A percentile compares a stretch with the other conserved stretches of the same genome.
phyloP scores from a whole-genome alignment of 2,888 invertebrate species.

The Bellardia bayeri region DNA sequence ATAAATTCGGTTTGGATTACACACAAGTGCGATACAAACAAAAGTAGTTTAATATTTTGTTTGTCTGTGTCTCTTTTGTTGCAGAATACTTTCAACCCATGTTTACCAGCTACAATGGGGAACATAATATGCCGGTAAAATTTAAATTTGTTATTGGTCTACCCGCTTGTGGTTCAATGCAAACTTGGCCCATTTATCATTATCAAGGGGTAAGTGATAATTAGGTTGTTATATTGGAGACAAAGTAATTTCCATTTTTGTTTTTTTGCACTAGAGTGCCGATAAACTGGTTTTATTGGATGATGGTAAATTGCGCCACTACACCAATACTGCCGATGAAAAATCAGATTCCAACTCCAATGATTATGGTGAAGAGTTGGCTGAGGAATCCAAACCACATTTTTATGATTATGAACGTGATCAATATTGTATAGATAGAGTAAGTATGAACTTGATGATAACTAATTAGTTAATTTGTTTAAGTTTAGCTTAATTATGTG shows the following conservation, averaged over 20 bases:
- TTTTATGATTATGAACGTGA: constrained; percentile 89
- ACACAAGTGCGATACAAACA: background rate
- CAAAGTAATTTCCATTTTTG: constrained; percentile 22
- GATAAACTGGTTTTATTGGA: constrained; percentile 87
- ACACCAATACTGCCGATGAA: constrained; percentile 86
- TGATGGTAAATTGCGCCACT: constrained; percentile 90
- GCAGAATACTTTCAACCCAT: constrained; percentile 85
- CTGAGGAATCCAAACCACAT: constrained; percentile 78
- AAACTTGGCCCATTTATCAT: constrained; percentile 89
- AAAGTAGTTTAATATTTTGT: background rate
- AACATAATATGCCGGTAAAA: constrained; percentile 85
- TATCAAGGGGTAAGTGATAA: constrained; percentile 81
- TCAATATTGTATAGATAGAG: constrained; percentile 93
- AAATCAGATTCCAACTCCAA: constrained; percentile 82
- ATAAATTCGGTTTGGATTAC: constrained; percentile 28
- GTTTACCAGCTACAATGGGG: constrained; percentile 88
- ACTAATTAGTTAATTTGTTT: background rate
- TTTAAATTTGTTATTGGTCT: constrained; percentile 87
- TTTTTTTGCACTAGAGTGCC: constrained; percentile 81
- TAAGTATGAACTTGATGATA: constrained; percentile 77
- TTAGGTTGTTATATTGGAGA: background rate
- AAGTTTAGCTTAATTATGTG: background rate
- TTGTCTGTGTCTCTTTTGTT: constrained; percentile 58
- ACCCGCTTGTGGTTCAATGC: constrained; percentile 89
- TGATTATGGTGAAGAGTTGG: constrained; percentile 78